Percentiles rank a stretch among this genome's conserved stretches.
phyloP scores from a whole-genome alignment of 2,888 invertebrate genomes.

The Monochamus alternatus region DNA sequence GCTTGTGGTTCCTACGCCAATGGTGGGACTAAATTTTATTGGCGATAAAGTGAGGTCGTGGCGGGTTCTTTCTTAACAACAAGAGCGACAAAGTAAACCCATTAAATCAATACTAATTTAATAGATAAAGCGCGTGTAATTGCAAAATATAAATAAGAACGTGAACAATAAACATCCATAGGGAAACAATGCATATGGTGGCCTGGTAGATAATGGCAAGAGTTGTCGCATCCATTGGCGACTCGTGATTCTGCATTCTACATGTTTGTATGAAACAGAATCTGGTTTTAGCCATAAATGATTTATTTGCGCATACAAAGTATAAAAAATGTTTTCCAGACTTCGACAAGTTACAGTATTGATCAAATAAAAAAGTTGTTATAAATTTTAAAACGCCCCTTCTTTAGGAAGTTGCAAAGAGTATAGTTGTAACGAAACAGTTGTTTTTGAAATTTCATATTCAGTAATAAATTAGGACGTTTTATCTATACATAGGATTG shows the following conservation, averaged over 20 bases:
- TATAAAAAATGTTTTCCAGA: no score
- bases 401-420: no score
- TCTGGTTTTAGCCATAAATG: no score
- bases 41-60: slow-evolving; percentile 35
- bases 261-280: neutral
- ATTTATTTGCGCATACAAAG: no score
- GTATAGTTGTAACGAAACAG: no score
- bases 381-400: no score
- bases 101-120: slow-evolving; percentile 61
- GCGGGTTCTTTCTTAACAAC: slow-evolving; percentile 49
- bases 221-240: slow-evolving; percentile 48
- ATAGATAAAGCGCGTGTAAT: slow-evolving; percentile 62
- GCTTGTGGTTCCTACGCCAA: slow-evolving; percentile 9
- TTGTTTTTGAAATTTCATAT: no score
- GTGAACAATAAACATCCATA: slow-evolving; percentile 59
- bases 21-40: slow-evolving; percentile 33
- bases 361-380: no score
- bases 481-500: no score
- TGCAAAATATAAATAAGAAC: slow-evolving; percentile 63
- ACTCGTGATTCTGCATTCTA: slow-evolving; percentile 47
- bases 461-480: no score
- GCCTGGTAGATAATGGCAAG: slow-evolving; percentile 45
- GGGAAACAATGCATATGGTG: slow-evolving; percentile 60
- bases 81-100: slow-evolving; percentile 57
- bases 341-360: no score